Evolutionary conservation across 2,888 invertebrate genomes (phyloP), one percentile per base, ranked within the genome.

Genomic region (Galeruca laticollis): DNA sequence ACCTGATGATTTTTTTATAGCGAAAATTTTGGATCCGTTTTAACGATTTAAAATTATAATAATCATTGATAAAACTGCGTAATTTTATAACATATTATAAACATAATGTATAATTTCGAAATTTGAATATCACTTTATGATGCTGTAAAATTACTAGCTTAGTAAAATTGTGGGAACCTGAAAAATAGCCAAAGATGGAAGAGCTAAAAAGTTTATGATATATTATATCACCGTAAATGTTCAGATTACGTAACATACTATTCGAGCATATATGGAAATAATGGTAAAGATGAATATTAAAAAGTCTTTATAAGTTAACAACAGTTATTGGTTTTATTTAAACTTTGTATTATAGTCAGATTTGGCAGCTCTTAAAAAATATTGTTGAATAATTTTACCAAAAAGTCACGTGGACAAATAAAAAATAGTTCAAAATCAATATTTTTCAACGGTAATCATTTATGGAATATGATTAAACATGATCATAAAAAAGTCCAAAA

Each of bases 121-220:
- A 40, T 40, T 40, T 40, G 40, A n/a, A 40, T 40, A 40, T 40
- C n/a, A 40, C 13, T 13, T 40, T 40, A 40, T n/a, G 40, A n/a
- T n/a, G 40, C 40, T 40, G 40, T 40, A 40, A 40, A 40, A 40
- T 40, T 40, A 40, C 2, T n/a, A 4, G 5, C 5, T 40, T 0
- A n/a, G 40, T 37, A 37, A 37, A n/a, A n/a, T 13, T 40, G n/a
- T 40, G 40, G 40, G 40, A 40, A 40, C 40, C n/a, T n/a, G n/a
- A 4, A n/a, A n/a, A 6, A 40, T n/a, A 40, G 26, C 5, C 26
- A 26, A 4, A 26, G 3, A 6, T 3, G 26, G 26, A 26, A 26
- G n/a, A n/a, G n/a, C n/a, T n/a, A 33, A 37, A 37, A n/a, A 4
- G n/a, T 13, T 40, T 40, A 40, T 40, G 40, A 40, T 40, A n/a